These are phyloP conservation scores for Corydoras sp. DNA, from an alignment of 2,113 vertebrate genomes.

Conservation along the genomic window DNA sequence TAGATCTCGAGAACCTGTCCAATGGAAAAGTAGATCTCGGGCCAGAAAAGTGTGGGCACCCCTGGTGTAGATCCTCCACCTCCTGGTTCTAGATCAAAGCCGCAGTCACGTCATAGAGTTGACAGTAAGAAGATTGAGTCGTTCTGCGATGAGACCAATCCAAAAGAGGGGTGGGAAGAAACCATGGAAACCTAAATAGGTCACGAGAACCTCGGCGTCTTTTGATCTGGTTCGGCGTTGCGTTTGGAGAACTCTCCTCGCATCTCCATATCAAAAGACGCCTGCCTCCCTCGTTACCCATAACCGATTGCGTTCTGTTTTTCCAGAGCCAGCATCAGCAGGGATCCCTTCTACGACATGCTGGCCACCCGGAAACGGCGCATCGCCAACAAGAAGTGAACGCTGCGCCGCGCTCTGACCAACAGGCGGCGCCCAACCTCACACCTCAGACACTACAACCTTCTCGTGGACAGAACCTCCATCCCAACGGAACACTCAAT, in stretches of 20 bases:
- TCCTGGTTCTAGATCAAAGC: no score
- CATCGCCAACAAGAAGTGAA: slow-evolving; percentile 95
- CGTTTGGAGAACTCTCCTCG: slow-evolving; percentile 56
- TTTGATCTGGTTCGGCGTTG: slow-evolving; percentile 58
- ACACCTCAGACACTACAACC: not conserved
- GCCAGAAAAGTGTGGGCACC: no score
- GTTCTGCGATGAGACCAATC: slow-evolving; percentile 23
- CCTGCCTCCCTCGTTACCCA: slow-evolving; percentile 42
- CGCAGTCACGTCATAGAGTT: no score
- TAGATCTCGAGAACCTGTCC: no score
- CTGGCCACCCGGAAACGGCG: slow-evolving; percentile 93
- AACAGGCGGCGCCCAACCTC: not conserved
- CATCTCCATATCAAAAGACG: slow-evolving; percentile 69
- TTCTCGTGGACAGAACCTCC: no score
- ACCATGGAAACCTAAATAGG: slow-evolving; percentile 74
- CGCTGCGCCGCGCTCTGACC: no score
- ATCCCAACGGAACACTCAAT: no score
- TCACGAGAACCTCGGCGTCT: slow-evolving; percentile 60
- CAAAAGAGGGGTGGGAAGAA: slow-evolving; percentile 47
- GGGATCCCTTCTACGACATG: slow-evolving; percentile 98
- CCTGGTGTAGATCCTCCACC: no score
- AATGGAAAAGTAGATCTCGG: no score
- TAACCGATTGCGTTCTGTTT: slow-evolving; percentile 51
- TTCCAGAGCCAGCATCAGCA: slow-evolving; percentile 93
- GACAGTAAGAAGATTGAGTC: no score